A percentile compares a stretch with the other conserved stretches of the same genome.
Evolutionary conservation across 2,888 invertebrate genomes (phyloP).

Genomic region (Microctonus aethiopoides): DNA sequence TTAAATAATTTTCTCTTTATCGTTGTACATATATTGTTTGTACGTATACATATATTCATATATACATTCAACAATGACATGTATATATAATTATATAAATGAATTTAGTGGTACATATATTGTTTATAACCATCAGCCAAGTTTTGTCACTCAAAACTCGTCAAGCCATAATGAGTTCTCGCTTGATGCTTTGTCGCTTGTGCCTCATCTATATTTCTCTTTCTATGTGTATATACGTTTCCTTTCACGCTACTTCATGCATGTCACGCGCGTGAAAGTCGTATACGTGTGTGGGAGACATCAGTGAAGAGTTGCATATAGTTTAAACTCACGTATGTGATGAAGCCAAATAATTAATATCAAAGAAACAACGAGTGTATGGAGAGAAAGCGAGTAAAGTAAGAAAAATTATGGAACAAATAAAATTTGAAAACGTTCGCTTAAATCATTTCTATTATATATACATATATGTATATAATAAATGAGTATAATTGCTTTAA

Average conservation of each 20-base stretch:
- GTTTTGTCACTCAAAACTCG: neutral
- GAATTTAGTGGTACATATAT: neutral
- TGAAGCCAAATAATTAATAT: slow-evolving; percentile 60
- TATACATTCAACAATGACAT: neutral
- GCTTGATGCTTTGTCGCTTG: slow-evolving; percentile 40
- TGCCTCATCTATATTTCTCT: neutral
- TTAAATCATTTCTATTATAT: neutral
- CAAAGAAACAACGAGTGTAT: slow-evolving; percentile 36
- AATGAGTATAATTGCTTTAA: neutral
- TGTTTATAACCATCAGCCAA: neutral
- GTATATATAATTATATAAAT: neutral
- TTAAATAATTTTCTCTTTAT: slow-evolving; percentile 11
- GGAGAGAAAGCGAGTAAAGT: neutral
- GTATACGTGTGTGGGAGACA: slow-evolving; percentile 25
- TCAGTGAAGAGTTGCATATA: slow-evolving; percentile 2
- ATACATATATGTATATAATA: too few species aligned
- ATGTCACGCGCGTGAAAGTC: slow-evolving; percentile 37
- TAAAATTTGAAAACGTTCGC: slow-evolving; percentile 57
- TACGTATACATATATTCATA: too few species aligned
- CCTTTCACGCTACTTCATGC: slow-evolving; percentile 39
- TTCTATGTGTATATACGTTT: neutral
- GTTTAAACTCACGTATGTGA: slow-evolving; percentile 27
- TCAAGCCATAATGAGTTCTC: slow-evolving; percentile 35
- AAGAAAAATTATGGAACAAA: neutral
- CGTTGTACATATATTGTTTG: too few species aligned